Evolutionary conservation across 2,888 invertebrate genomes (phyloP), one percentile per base, ranked within the genome.

Genomic region (Meloe dianella): DNA sequence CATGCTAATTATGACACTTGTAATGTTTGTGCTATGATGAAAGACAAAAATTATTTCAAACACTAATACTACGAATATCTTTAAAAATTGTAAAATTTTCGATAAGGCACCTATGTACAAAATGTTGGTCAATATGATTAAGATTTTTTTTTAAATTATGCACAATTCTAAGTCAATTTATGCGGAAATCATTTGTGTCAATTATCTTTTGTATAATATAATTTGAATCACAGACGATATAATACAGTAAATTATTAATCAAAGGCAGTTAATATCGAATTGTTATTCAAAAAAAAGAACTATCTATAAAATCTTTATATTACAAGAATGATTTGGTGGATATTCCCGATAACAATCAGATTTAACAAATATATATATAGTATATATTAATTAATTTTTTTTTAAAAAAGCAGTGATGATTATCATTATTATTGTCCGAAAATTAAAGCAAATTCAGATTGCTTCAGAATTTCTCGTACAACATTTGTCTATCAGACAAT

Each of bases 181-280:
- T 51, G 51, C 3, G 20, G 22, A 24, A 54, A 54, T 54, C 24
- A 54, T 54, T 54, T 27, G 54, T 54, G 54, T 54, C 54, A 54
- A 54, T 54, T 54, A 54, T 47, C 1, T 5, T n/a, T 41, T 54
- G 54, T 54, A 54, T 24, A 54, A 54, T 54, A 54, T 27, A 54
- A 27, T 54, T 54, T 54, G 54, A 54, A 54, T 54, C 54, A 54
- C 54, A 54, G 54, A 54, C 54, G 24, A 54, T 54, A 54, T 54
- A 54, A 54, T 54, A 54, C 54, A 54, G 54, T 54, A 27, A 54
- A 54, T 27, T 54, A 54, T 54, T 27, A 54, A 24, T 22, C 4
- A 24, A 51, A 54, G 54, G 54, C 54, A 54, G 54, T 54, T 54
- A 54, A 54, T 54, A 54, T 54, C 24, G 54, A 54, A 24, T 27